Evolutionary conservation across 2,888 invertebrate species (phyloP).

Genomic region (Eueremaeus valkanovi): DNA sequence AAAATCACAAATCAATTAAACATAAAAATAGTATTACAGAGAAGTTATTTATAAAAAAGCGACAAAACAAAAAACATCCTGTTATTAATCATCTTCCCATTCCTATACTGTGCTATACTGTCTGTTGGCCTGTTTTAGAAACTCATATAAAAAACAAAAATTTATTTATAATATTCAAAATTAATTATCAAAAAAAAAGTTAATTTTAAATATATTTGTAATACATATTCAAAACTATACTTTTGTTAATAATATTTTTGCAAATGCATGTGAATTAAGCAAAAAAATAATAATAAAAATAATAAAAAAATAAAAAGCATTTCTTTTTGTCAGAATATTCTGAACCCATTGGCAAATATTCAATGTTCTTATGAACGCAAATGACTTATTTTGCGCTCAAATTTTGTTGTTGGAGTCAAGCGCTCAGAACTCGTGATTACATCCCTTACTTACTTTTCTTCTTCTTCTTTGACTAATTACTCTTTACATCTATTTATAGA

Average conservation of each 20-base stretch:
- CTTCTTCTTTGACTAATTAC: background rate
- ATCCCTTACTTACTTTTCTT: background rate
- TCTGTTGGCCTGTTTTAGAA: too few species aligned
- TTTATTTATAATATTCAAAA: background rate
- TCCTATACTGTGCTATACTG: background rate
- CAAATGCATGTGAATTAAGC: background rate
- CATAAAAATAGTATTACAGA: background rate
- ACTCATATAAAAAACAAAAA: background rate
- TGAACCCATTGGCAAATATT: constrained; percentile 34
- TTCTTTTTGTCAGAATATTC: background rate
- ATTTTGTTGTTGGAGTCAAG: background rate
- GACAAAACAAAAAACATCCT: background rate
- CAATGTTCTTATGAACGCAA: background rate
- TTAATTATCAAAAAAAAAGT: too few species aligned
- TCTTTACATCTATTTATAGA: background rate
- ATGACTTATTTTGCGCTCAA: background rate
- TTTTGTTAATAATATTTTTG: constrained; percentile 6
- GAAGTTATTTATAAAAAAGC: background rate
- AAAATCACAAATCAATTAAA: background rate
- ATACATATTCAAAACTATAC: too few species aligned
- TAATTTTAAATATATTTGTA: too few species aligned
- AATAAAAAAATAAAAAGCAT: background rate
- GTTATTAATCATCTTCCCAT: background rate
- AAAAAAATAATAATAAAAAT: background rate
- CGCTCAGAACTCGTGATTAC: background rate